phyloP scores from a whole-genome alignment of 2,797 vertebrate genomes.

The Macropus fuliginosus region DNA sequence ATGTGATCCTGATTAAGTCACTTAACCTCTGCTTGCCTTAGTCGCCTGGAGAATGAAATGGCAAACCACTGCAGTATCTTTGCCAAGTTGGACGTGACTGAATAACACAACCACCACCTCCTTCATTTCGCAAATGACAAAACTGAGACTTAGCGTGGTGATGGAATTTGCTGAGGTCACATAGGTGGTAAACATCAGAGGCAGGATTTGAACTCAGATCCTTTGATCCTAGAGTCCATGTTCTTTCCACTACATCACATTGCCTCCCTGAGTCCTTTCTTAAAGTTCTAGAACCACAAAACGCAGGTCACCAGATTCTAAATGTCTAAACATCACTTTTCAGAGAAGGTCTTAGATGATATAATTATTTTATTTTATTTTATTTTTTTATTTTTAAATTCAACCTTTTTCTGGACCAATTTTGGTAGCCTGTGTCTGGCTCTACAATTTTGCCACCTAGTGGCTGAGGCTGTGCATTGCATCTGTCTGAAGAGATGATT shows the following conservation, averaged over 20 bases:
- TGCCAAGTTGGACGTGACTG: not conserved
- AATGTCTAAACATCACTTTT: not conserved
- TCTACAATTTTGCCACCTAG: slow-evolving; percentile 1
- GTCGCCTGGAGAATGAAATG: not conserved
- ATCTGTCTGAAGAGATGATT: not conserved
- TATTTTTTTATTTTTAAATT: not conserved
- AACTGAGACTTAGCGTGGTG: not conserved
- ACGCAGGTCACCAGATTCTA: not conserved
- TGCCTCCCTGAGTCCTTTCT: not conserved
- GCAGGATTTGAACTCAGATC: not conserved
- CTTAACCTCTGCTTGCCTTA: not conserved
- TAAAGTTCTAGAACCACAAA: not conserved
- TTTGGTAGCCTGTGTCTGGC: not conserved
- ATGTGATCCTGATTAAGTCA: not conserved
- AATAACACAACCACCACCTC: not conserved
- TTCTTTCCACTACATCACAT: not conserved
- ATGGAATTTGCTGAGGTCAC: not conserved
- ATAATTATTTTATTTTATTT: not conserved
- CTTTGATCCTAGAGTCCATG: not conserved
- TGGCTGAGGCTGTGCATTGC: not conserved
- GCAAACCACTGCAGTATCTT: not conserved
- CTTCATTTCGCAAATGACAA: not conserved
- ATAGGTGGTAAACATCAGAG: not conserved
- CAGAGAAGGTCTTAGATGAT: not conserved
- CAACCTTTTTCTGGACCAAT: not conserved